Conservation (phyloP, 2,113 vertebrate genomes). For the Archilochus colubris region DNA sequence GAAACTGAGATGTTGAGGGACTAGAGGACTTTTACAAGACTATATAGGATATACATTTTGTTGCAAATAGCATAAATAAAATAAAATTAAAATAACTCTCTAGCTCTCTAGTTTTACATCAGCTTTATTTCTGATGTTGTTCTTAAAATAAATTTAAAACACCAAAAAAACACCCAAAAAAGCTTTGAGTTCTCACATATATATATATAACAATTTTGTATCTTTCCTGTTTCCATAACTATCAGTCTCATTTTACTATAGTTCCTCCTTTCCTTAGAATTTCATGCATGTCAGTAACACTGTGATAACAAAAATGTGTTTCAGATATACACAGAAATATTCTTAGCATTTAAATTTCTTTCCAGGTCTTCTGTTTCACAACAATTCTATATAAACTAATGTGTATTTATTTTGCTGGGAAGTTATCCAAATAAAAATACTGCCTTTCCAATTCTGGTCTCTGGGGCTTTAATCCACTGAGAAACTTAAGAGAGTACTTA, state of each 20-base stretch:
- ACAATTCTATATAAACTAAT: neutral
- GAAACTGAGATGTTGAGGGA: neutral
- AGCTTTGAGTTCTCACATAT: neutral
- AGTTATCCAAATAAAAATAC: conserved; percentile 6
- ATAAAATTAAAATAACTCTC: neutral
- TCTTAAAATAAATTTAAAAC: neutral
- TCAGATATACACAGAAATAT: neutral
- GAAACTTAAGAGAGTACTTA: neutral
- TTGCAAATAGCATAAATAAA: neutral
- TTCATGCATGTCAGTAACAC: neutral
- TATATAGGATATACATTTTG: neutral
- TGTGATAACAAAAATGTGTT: neutral
- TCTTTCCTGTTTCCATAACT: neutral
- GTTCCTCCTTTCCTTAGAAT: neutral
- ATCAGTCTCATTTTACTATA: neutral
- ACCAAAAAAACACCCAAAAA: neutral
- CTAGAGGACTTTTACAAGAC: neutral
- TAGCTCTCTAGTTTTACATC: neutral
- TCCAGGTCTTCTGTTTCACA: conserved; percentile 1
- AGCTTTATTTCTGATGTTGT: neutral
- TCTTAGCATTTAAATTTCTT: neutral
- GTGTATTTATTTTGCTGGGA: conserved; percentile 28
- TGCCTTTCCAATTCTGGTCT: conserved; percentile 16
- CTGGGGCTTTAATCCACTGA: conserved; percentile 8
- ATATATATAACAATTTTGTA: neutral